Evolutionary conservation across 92 coral and sea anemone species (phyloP), one percentile per base, ranked within the genome.

Genomic region (Paragorgia papillata): DNA sequence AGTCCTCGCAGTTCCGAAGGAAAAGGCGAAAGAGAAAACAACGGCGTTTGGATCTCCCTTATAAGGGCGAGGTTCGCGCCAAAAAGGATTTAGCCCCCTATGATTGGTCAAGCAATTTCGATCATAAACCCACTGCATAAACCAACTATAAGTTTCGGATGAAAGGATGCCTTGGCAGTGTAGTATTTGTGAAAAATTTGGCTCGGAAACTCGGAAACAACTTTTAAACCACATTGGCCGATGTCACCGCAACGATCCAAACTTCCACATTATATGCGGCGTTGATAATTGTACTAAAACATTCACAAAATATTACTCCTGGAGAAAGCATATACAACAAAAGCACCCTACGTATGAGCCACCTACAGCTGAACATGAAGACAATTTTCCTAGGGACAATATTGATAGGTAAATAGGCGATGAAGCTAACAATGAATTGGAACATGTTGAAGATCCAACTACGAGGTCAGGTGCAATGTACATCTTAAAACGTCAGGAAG

Each of bases 181-280:
- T 19, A 29, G 69, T 33, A 55, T 55, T 19, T 55, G 61, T 10
- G n/a, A n/a, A n/a, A n/a, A n/a, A n/a, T n/a, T n/a, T n/a, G n/a
- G n/a, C n/a, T n/a, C n/a, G n/a, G n/a, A n/a, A n/a, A n/a, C n/a
- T n/a, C n/a, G n/a, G n/a, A n/a, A n/a, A n/a, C 30, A n/a, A 24
- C 59, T 83, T 29, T 49, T 83, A 74, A 76, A 83, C 57, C 87
- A 76, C 49, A 64, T 76, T 66, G 82, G 82, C 27, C 50, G 77
- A 76, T 25, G 39, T n/a, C n/a, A n/a, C n/a, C n/a, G n/a, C n/a
- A n/a, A n/a, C n/a, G n/a, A n/a, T n/a, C n/a, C n/a, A n/a, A 83
- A 83, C 53, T 83, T 83, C 59, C 87, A 83, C 39, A 74, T 65
- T 24, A 55, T 83, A 17, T 83, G 87, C 55, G 87, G 87, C 40